A percentile compares a stretch with the other conserved stretches of the same genome.
Conservation (phyloP, 2,888 invertebrate species). For the Chrysolina oricalcia region DNA sequence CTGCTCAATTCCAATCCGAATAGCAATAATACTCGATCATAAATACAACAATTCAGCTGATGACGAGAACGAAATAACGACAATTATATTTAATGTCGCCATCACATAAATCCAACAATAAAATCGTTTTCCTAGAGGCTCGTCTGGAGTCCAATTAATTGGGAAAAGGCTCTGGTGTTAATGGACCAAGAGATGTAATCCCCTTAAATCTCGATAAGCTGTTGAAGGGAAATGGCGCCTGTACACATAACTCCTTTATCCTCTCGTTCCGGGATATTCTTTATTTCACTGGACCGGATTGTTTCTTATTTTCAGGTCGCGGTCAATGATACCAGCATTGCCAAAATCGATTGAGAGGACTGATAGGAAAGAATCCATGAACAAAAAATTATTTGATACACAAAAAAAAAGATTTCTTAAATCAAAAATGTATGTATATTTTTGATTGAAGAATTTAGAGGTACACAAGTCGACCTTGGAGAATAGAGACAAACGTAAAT, state of each 20-base stretch:
- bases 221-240: constrained; percentile 41
- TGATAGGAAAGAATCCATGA: too few relatives aligned
- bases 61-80: constrained; percentile 17
- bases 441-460: too few relatives aligned
- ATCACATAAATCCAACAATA: constrained; percentile 35
- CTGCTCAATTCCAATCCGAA: background rate
- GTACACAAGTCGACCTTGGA: too few relatives aligned
- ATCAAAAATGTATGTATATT: too few relatives aligned
- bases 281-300: too few relatives aligned
- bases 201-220: constrained; percentile 56
- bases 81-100: constrained; percentile 38
- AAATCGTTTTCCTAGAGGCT: constrained; percentile 22
- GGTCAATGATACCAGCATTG: too few relatives aligned
- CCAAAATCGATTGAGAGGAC: too few relatives aligned
- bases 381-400: too few relatives aligned
- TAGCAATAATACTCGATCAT: constrained; percentile 7
- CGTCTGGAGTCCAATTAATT: constrained; percentile 30
- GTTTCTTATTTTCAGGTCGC: too few relatives aligned
- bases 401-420: too few relatives aligned
- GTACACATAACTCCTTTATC: constrained; percentile 38
- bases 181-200: constrained; percentile 50
- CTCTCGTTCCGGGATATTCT: too few relatives aligned
- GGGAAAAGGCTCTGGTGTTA: constrained; percentile 37
- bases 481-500: too few relatives aligned
- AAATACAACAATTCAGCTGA: constrained; percentile 26